A percentile compares a stretch with the other conserved stretches of the same genome.
Evolutionary conservation across 2,888 invertebrate genomes (phyloP).

Genomic region (Hesperia comma): DNA sequence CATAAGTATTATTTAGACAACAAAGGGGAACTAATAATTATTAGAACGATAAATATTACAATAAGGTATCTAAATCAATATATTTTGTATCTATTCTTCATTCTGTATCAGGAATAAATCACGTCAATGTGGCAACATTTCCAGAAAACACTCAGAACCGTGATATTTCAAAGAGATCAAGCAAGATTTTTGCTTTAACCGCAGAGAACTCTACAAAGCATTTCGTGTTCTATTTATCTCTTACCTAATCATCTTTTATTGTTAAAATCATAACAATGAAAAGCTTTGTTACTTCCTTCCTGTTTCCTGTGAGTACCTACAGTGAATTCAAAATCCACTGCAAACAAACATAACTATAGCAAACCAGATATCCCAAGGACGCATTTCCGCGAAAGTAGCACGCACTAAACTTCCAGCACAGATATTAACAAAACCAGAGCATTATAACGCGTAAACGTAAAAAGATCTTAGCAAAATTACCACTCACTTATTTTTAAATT

Average conservation of each 20-base stretch:
- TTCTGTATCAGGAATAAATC: background rate
- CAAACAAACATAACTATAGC: slow-evolving; percentile 4
- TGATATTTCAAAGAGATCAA: background rate
- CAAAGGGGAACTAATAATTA: too few species aligned
- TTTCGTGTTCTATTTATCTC: background rate
- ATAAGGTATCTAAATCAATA: too few species aligned
- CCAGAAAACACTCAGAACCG: background rate
- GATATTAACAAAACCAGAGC: background rate
- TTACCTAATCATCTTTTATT: slow-evolving; percentile 1
- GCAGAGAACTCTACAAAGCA: background rate
- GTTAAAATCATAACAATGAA: background rate
- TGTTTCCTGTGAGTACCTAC: background rate
- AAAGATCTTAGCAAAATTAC: background rate
- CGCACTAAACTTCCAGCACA: background rate
- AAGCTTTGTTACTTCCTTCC: background rate
- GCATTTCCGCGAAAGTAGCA: background rate
- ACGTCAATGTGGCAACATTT: background rate
- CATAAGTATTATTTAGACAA: too few species aligned
- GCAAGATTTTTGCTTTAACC: background rate
- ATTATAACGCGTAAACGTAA: background rate
- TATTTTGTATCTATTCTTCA: background rate
- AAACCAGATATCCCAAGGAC: slow-evolving; percentile 11
- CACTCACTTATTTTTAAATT: slow-evolving; percentile 34
- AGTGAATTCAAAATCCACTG: background rate
- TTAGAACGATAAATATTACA: too few species aligned